phyloP scores from a whole-genome alignment of 2,113 vertebrate species.

The Epinephelus lanceolatus region DNA sequence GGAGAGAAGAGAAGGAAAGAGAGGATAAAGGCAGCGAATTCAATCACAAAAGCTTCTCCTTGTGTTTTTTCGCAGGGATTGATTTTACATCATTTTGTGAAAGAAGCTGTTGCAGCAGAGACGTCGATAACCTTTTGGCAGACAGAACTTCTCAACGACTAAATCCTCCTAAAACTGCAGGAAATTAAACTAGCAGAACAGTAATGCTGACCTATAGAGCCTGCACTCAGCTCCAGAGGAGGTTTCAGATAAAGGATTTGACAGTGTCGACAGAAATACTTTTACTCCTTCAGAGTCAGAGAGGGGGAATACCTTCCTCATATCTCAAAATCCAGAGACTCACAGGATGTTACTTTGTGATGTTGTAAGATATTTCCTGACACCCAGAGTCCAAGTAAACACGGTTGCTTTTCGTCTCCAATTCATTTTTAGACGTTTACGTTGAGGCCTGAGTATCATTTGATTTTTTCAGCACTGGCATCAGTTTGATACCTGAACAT shows the following conservation, averaged over 20 bases:
- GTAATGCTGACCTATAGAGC: conserved; percentile 15
- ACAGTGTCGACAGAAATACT: not conserved
- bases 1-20: not conserved
- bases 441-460: not conserved
- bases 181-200: conserved; percentile 42
- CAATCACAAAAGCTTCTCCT: not conserved
- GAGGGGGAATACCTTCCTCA: not conserved
- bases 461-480: not conserved
- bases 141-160: not conserved
- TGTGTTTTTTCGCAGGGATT: conserved; percentile 14
- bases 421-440: not conserved
- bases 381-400: not conserved
- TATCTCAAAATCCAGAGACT: not conserved
- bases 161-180: conserved; percentile 38
- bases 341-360: not conserved
- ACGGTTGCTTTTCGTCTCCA: not conserved
- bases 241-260: conserved; percentile 7
- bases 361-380: not conserved
- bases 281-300: not conserved
- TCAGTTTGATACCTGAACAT: not conserved
- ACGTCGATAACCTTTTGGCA: conserved; percentile 33
- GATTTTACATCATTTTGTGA: conserved; percentile 30
- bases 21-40: not conserved
- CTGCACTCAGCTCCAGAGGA: not conserved
- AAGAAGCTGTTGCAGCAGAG: conserved; percentile 7